Base-by-base conservation (phyloP, 2,888 invertebrate species). In the Sialis fuliginosa region DNA sequence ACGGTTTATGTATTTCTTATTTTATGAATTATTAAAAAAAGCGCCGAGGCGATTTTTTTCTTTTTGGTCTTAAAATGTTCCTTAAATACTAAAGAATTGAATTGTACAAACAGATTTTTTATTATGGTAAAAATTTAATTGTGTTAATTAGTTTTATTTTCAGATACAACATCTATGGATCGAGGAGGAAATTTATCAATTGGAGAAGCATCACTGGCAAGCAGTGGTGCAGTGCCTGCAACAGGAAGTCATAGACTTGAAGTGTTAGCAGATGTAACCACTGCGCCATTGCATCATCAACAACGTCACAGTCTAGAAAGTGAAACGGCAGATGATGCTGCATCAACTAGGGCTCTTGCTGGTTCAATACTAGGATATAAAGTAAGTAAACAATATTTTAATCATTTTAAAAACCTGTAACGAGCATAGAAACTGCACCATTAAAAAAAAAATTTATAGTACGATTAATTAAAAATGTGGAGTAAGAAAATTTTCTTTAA, bases 331-430 rank as follows among this genome's bases (percentile, higher is more conserved):
- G 74, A 74, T 56, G 77, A 74, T 2, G 72, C 70, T 12, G 82
- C 83, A 13, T 84, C 83, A 40, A 82, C 81, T 1, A 71, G 79
- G 54, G 87, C 83, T 37, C 65, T 86, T 51, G 85, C 86, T 40
- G 87, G 87, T 12, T 85, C 85, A 12, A 74, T 81, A 56, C 66
- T 79, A 50, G 78, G 77, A 58, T 78, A 77, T 58, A 78, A 76
- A 67, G 75, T 76, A 54, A 53, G 48, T 48, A 2, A 8, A 6
- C 32, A 5, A 22, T 22, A 22, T 22, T 22, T 22, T 22, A 22
- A 2, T 22, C 22, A 22, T n/a, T n/a, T n/a, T n/a, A n/a, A n/a
- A n/a, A n/a, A n/a, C n/a, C n/a, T n/a, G 9, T 22, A 22, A 22
- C 22, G 22, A 22, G 22, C 22, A 22, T 22, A 22, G 22, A 22